A percentile compares a stretch with the other conserved stretches of the same genome.
Conservation (phyloP, 2,797 vertebrate genomes). For the Heliangelus exortis region DNA sequence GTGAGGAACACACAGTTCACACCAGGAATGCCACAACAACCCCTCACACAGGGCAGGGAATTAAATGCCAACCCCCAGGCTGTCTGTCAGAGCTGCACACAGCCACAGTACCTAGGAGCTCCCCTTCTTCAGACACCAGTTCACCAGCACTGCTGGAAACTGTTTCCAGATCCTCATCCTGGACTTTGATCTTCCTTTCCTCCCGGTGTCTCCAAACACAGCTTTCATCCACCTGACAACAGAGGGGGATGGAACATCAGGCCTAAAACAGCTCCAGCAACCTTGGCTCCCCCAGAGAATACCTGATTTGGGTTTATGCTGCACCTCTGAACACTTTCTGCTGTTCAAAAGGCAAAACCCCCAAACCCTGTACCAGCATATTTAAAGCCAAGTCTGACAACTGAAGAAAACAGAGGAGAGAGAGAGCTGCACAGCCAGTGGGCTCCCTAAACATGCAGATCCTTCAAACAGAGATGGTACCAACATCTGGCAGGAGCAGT, state of each 20-base stretch:
- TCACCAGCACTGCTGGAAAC: slow-evolving; percentile 83
- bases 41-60: no score
- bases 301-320: background rate
- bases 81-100: background rate
- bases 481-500: background rate
- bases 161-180: slow-evolving; percentile 91
- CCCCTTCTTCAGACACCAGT: slow-evolving; percentile 86
- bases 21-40: background rate
- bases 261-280: background rate
- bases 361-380: background rate
- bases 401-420: background rate
- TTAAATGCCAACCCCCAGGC: no score
- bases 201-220: slow-evolving; percentile 90
- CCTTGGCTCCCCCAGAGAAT: background rate
- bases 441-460: fast-evolving
- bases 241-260: background rate
- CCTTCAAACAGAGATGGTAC: background rate
- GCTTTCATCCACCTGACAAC: slow-evolving; percentile 90
- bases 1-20: background rate
- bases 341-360: background rate
- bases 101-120: slow-evolving; percentile 83
- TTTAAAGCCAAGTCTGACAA: background rate
- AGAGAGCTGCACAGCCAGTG: background rate
- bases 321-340: background rate
- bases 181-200: slow-evolving; percentile 89